A percentile compares a stretch with the other conserved stretches of the same genome.
Conservation (phyloP, 2,888 invertebrate species). For the Fragum whitleyi region DNA sequence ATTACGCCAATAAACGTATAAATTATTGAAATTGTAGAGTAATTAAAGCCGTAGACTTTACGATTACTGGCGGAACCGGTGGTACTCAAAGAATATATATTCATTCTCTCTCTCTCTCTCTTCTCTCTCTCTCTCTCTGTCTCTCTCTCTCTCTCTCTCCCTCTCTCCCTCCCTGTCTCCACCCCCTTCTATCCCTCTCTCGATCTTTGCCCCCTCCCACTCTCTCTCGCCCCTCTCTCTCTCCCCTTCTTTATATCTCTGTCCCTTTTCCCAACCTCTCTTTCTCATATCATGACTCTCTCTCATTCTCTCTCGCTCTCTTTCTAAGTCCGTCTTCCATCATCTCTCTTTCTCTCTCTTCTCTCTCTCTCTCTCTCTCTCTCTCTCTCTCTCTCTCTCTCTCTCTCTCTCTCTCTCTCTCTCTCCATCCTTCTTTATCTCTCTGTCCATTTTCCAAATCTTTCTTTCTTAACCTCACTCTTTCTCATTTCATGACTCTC, state of each 20-base stretch:
- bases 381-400: not conserved
- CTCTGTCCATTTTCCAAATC: not conserved
- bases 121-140: not conserved
- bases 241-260: not conserved
- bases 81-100: not conserved
- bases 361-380: not conserved
- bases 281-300: not conserved
- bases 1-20: too few species aligned
- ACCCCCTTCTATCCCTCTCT: not conserved
- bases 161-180: not conserved
- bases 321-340: not conserved
- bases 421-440: not conserved
- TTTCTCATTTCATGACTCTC: not conserved
- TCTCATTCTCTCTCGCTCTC: not conserved
- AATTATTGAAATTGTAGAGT: too few species aligned
- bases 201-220: not conserved
- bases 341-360: not conserved
- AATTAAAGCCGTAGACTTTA: too few species aligned
- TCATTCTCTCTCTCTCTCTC: not conserved
- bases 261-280: not conserved
- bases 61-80: too few species aligned
- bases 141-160: not conserved
- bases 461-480: not conserved
- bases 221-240: not conserved
- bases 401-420: not conserved